A percentile compares a stretch with the other conserved stretches of the same genome.
phyloP scores from a whole-genome alignment of 1,140 invertebrate genomes.

The Olivierus martensii region DNA sequence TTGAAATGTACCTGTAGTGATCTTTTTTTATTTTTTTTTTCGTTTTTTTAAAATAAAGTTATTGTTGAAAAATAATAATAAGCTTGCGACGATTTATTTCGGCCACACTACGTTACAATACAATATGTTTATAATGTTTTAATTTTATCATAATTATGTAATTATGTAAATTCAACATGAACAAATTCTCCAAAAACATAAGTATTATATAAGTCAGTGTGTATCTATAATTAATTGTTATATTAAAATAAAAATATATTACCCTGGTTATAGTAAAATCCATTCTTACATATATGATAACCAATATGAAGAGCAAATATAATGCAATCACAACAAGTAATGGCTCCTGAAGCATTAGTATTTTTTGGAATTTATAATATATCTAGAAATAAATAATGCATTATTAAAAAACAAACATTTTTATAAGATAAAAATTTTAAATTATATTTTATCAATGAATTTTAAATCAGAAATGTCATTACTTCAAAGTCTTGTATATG shows the following conservation, averaged over 20 bases:
- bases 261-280: constrained; percentile 76
- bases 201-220: no score
- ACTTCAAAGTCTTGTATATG: constrained; percentile 81
- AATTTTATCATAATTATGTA: no score
- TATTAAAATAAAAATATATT: not conserved
- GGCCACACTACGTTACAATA: no score
- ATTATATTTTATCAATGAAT: constrained; percentile 1
- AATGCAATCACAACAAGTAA: constrained; percentile 67
- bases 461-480: constrained; percentile 13
- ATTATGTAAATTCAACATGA: no score
- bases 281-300: constrained; percentile 86
- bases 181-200: no score
- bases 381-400: constrained; percentile 37
- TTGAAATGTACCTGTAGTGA: no score
- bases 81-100: no score
- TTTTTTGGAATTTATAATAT: constrained; percentile 73
- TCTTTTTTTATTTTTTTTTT: no score
- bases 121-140: no score
- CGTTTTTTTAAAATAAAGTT: no score
- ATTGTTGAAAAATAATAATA: no score
- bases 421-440: constrained; percentile 7
- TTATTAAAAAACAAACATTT: not conserved
- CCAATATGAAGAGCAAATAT: constrained; percentile 75
- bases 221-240: no score
- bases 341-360: constrained; percentile 77